Conservation (phyloP, 2,888 invertebrate genomes). For the Drosophila ezoana region DNA sequence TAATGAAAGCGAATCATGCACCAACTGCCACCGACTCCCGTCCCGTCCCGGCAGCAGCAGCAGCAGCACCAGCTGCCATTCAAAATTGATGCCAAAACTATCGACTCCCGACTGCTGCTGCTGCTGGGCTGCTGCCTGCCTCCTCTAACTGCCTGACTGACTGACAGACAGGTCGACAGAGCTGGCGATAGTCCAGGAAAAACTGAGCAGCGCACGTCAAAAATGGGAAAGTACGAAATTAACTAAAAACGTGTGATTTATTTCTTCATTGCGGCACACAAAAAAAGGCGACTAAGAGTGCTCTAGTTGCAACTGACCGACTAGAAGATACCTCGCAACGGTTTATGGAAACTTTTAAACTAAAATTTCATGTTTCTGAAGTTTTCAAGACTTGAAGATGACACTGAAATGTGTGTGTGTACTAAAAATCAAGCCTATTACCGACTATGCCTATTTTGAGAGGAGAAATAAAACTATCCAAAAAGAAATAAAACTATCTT, state of each 20-base stretch:
- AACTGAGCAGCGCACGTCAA: constrained; percentile 72
- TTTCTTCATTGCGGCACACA: constrained; percentile 71
- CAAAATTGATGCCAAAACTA: constrained; percentile 45
- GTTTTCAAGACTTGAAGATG: too few relatives aligned
- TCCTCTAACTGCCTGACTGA: constrained; percentile 19
- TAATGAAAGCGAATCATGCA: constrained; percentile 80
- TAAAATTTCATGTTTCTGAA: too few relatives aligned
- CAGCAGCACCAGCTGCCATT: constrained; percentile 53
- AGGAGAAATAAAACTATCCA: too few relatives aligned
- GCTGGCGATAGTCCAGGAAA: constrained; percentile 65
- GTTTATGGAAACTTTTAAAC: not conserved
- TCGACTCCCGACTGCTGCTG: constrained; percentile 27
- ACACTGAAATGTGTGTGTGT: too few relatives aligned
- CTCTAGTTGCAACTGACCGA: not conserved
- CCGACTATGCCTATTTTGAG: too few relatives aligned
- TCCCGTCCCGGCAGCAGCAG: constrained; percentile 5
- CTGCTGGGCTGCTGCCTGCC: constrained; percentile 16
- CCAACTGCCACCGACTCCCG: constrained; percentile 35
- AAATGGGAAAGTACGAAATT: constrained; percentile 79
- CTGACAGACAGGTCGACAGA: constrained; percentile 3
- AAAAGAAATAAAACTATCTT: too few relatives aligned
- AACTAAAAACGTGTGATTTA: constrained; percentile 78
- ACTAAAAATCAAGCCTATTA: too few relatives aligned
- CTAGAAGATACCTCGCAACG: not conserved
- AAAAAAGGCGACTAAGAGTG: constrained; percentile 13